Conservation (phyloP, 1,140 invertebrate genomes). For the Ectropis grisescens region DNA sequence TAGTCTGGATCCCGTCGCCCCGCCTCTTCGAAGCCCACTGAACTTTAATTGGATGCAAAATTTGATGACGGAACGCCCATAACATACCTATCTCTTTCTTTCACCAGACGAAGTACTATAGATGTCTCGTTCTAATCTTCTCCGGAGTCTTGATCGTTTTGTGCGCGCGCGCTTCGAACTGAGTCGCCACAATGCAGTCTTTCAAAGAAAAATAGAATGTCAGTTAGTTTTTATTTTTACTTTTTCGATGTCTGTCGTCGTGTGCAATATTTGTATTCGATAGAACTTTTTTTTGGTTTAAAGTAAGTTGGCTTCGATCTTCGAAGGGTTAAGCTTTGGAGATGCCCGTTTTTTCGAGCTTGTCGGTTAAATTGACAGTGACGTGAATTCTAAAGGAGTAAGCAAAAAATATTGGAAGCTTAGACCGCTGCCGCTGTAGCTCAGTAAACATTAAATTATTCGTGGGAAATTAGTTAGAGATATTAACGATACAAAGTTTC, state of each 20-base stretch:
- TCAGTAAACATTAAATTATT: too few relatives aligned
- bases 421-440: too few relatives aligned
- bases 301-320: conserved; percentile 37
- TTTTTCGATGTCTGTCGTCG: conserved; percentile 32
- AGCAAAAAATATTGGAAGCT: too few relatives aligned
- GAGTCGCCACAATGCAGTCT: conserved; percentile 7
- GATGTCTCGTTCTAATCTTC: conserved; percentile 18
- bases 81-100: conserved; percentile 24
- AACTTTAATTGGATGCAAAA: conserved; percentile 60
- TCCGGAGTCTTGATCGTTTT: conserved; percentile 38
- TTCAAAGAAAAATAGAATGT: conserved; percentile 61
- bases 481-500: too few relatives aligned
- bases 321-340: too few relatives aligned
- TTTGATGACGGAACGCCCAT: conserved; percentile 50
- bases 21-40: conserved; percentile 59
- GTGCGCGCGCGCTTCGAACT: conserved; percentile 29
- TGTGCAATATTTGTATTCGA: conserved; percentile 65
- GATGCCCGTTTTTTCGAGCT: too few relatives aligned
- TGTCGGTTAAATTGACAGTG: too few relatives aligned
- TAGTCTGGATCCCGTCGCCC: conserved; percentile 46
- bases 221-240: conserved; percentile 42
- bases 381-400: too few relatives aligned
- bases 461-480: too few relatives aligned
- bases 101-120: background rate
- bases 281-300: conserved; percentile 52